Evolutionary conservation across 2,797 vertebrate species (phyloP).

Genomic region (Australoheros facetus): DNA sequence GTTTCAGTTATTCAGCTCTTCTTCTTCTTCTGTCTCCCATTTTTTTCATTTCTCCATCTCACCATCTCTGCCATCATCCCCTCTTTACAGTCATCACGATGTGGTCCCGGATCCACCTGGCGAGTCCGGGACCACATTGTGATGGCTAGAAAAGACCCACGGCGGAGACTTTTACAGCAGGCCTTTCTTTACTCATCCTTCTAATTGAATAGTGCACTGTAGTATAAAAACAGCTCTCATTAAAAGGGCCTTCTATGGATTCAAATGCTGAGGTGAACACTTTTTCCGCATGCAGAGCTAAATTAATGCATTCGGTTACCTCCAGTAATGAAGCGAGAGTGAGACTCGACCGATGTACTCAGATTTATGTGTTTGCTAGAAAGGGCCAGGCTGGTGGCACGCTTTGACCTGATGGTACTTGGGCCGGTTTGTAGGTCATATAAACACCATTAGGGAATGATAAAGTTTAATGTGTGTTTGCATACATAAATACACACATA

Average conservation of each 20-base stretch:
- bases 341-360: constrained; percentile 52
- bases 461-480: constrained; percentile 5
- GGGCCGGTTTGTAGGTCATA: constrained; percentile 7
- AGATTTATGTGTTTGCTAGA: constrained; percentile 43
- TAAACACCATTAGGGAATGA: constrained; percentile 1
- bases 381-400: not conserved
- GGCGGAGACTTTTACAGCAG: constrained; percentile 37
- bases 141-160: constrained; percentile 5
- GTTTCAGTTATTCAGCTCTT: constrained; percentile 33
- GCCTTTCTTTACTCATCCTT: constrained; percentile 50
- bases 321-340: constrained; percentile 71
- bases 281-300: constrained; percentile 64
- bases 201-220: constrained; percentile 77
- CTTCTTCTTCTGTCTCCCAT: not conserved
- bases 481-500: not conserved
- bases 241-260: constrained; percentile 65
- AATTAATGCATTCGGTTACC: constrained; percentile 68
- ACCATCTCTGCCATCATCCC: not conserved
- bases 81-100: constrained; percentile 2
- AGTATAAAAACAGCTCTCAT: constrained; percentile 70
- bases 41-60: not conserved
- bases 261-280: constrained; percentile 71
- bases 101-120: constrained; percentile 54
- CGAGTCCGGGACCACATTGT: not conserved
- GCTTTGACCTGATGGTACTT: constrained; percentile 1